Base-by-base conservation (phyloP, 2,797 vertebrate genomes). In the Eulemur rubriventer region DNA sequence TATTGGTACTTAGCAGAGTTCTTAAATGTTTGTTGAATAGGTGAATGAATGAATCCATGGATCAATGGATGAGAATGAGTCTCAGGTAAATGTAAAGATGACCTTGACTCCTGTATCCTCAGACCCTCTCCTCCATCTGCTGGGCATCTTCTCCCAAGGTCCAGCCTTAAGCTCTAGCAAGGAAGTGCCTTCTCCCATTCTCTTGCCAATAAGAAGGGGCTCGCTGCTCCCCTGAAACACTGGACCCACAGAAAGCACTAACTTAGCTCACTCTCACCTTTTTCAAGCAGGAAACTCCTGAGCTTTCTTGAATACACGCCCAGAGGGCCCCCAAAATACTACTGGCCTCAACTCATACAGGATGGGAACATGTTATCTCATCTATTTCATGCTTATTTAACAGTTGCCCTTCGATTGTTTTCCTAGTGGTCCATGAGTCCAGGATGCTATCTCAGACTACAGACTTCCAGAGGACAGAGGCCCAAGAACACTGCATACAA, bases 371-470 rank as follows among this genome's bases (percentile, higher is more conserved):
- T 38, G 75, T 94, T 80, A 82, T 94, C 92, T 96, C 88, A 94
- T 95, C 86, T 96, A 76, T 83, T 94, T 79, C 11, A 35, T 94
- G 65, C 89, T 93, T 96, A 78, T 76, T 70, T 91, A 92, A 93
- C 82, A 38, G 67, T 61, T 91, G 57, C 38, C 94, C 43, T 63
- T 94, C 0, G 20, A 41, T 81, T 96, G 38, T 90, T 96, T 89
- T 96, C 50, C 94, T 91, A 55, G 85, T 2, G 0, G 65, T 88
- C 75, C 35, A 14, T 13, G 67, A 86, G 55, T 87, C 79, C 78
- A 84, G 41, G 59, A 75, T 89, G 61, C 84, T 76, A 72, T 84
- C 82, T 96, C 90, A 86, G 84, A 83, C 57, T 57, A 50, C 35
- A 92, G 67, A 94, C 86, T 94, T 93, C 50, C 84, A 93, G 95